phyloP scores from a whole-genome alignment of 1,140 invertebrate genomes.

The Brachionus asplanchnoidis region DNA sequence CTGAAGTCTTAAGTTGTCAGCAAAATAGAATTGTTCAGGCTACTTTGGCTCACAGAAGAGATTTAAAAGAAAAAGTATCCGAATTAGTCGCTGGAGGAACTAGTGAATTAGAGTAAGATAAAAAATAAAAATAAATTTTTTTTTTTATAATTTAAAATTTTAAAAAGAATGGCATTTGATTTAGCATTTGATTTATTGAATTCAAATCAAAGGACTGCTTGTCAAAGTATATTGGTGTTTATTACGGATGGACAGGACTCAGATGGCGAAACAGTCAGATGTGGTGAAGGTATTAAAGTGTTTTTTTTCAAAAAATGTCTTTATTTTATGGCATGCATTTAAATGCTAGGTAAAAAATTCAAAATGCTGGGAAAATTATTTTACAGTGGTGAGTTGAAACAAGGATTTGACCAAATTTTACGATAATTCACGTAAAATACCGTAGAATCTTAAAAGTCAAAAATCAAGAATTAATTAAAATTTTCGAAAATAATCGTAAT shows the following conservation, averaged over 20 bases:
- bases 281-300: conserved; percentile 53
- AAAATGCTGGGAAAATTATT: too few relatives aligned
- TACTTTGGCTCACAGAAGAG: conserved; percentile 56
- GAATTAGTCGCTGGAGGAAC: conserved; percentile 55
- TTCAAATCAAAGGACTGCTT: conserved; percentile 53
- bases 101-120: conserved; percentile 54
- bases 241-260: conserved; percentile 57
- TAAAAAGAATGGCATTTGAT: conserved; percentile 54
- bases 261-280: conserved; percentile 57
- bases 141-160: neutral
- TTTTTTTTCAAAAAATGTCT: neutral
- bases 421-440: too few relatives aligned
- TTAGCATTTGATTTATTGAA: conserved; percentile 54
- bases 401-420: too few relatives aligned
- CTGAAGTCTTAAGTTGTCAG: conserved; percentile 56
- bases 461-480: too few relatives aligned
- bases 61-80: conserved; percentile 57
- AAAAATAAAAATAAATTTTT: neutral
- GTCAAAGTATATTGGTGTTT: conserved; percentile 57
- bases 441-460: too few relatives aligned
- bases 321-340: too few relatives aligned
- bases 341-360: too few relatives aligned
- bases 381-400: too few relatives aligned
- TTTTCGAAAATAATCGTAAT: too few relatives aligned
- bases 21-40: conserved; percentile 54